Conservation (phyloP, 1,140 invertebrate species). For the Aphidius ervi region DNA sequence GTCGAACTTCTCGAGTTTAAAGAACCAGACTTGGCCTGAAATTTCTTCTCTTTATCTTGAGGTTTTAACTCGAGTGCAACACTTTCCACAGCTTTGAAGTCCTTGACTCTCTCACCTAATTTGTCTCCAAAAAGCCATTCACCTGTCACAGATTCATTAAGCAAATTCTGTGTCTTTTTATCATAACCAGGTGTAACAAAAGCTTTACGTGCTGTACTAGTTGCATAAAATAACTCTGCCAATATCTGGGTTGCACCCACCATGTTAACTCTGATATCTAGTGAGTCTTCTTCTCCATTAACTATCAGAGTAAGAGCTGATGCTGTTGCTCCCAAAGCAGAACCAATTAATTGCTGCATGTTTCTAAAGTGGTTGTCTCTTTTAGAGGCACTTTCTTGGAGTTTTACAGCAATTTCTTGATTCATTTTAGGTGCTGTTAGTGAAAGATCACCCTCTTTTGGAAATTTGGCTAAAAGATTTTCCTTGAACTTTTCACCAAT, state of each 20-base stretch:
- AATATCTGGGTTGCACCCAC: conserved; percentile 1
- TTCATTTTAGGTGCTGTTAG: conserved; percentile 11
- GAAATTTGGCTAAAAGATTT: conserved; percentile 1
- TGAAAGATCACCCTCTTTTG: conserved; percentile 1
- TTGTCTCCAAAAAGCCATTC: conserved; percentile 7
- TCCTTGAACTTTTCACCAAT: not conserved
- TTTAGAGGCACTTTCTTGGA: not conserved
- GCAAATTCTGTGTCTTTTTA: conserved; percentile 5
- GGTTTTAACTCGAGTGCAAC: not conserved
- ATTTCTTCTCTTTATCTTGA: not conserved
- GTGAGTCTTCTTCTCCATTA: not conserved
- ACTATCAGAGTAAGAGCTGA: conserved; percentile 9
- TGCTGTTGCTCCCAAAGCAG: conserved; percentile 9
- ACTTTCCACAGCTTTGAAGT: not conserved
- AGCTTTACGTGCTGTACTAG: conserved; percentile 6
- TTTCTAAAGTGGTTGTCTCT: conserved; percentile 8
- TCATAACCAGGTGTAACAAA: not conserved
- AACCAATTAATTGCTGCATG: conserved; percentile 6
- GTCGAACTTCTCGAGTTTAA: not conserved
- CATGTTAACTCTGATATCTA: conserved; percentile 9
- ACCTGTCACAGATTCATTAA: conserved; percentile 11
- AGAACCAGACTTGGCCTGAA: not conserved
- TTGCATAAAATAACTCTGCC: not conserved
- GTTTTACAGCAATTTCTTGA: conserved; percentile 5
- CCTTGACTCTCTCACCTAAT: conserved; percentile 9